These are phyloP conservation scores for Trachurus trachurus DNA, from an alignment of 2,797 vertebrate species.

Conservation along the genomic window DNA sequence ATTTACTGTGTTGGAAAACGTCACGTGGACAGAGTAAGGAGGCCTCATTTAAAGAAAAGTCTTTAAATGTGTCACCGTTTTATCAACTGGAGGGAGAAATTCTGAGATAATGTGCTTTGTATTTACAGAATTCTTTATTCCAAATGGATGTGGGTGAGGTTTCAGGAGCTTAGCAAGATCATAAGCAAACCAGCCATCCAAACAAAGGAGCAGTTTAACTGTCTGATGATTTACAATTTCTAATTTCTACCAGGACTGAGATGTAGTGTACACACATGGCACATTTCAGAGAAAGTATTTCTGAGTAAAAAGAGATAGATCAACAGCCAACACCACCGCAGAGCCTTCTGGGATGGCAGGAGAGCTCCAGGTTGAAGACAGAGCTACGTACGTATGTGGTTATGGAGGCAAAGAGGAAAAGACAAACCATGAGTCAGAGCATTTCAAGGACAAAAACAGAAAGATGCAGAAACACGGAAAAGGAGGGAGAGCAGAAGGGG, in stretches of 20 bases:
- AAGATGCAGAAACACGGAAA: slow-evolving; percentile 37
- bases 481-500: slow-evolving; percentile 20
- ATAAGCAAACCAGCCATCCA: not conserved
- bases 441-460: slow-evolving; percentile 31
- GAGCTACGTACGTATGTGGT: not conserved
- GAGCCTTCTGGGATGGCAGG: not conserved
- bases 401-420: not conserved
- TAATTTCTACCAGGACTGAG: not conserved
- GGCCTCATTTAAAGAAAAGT: not conserved
- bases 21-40: slow-evolving; percentile 23
- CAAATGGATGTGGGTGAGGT: not conserved
- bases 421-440: slow-evolving; percentile 18
- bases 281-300: slow-evolving; percentile 23
- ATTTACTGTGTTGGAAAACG: slow-evolving; percentile 11
- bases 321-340: not conserved
- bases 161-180: not conserved
- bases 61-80: slow-evolving; percentile 27
- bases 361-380: slow-evolving; percentile 3
- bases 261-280: not conserved
- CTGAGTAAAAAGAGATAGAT: not conserved
- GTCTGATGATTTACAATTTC: slow-evolving; percentile 19
- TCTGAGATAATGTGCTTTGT: slow-evolving; percentile 4
- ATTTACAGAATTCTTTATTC: slow-evolving; percentile 11
- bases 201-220: slow-evolving; percentile 25
- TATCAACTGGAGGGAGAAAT: slow-evolving; percentile 2